These are phyloP conservation scores for Hippocampus abdominalis DNA, from an alignment of 2,113 vertebrate species.

Conservation along the genomic window DNA sequence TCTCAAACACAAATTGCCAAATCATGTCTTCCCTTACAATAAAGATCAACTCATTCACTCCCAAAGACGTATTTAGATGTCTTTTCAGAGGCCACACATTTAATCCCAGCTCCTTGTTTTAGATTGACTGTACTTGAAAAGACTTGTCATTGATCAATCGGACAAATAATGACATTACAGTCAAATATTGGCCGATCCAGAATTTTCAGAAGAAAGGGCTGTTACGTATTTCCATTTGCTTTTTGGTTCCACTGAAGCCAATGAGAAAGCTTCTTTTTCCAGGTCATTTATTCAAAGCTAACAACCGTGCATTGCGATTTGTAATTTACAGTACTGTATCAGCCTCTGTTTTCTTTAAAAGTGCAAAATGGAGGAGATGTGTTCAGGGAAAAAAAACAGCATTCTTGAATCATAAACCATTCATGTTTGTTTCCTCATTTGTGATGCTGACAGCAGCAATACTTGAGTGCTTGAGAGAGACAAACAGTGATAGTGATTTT, in stretches of 20 bases:
- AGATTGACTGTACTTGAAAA: too few relatives aligned
- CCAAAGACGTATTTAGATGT: too few relatives aligned
- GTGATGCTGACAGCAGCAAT: conserved; percentile 43
- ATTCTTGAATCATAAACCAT: conserved; percentile 31
- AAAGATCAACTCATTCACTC: too few relatives aligned
- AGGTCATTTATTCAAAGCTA: neutral
- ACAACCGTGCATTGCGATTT: too few relatives aligned
- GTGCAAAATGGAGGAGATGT: neutral
- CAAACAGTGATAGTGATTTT: conserved; percentile 46
- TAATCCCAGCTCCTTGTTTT: too few relatives aligned
- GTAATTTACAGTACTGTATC: neutral
- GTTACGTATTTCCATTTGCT: conserved; percentile 24
- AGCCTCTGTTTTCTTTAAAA: conserved; percentile 2
- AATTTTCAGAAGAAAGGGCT: conserved; percentile 23
- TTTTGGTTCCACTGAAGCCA: conserved; percentile 15
- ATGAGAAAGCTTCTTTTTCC: neutral
- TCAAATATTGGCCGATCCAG: too few relatives aligned
- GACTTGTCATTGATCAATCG: too few relatives aligned
- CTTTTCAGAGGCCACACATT: too few relatives aligned
- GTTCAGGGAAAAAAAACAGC: too few relatives aligned
- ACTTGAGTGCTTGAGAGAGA: conserved; percentile 5
- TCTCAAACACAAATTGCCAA: too few relatives aligned
- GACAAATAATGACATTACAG: too few relatives aligned
- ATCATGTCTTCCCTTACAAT: too few relatives aligned
- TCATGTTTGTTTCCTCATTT: conserved; percentile 49